Conservation (phyloP, 1,140 invertebrate genomes). For the Sycobia sp. region DNA sequence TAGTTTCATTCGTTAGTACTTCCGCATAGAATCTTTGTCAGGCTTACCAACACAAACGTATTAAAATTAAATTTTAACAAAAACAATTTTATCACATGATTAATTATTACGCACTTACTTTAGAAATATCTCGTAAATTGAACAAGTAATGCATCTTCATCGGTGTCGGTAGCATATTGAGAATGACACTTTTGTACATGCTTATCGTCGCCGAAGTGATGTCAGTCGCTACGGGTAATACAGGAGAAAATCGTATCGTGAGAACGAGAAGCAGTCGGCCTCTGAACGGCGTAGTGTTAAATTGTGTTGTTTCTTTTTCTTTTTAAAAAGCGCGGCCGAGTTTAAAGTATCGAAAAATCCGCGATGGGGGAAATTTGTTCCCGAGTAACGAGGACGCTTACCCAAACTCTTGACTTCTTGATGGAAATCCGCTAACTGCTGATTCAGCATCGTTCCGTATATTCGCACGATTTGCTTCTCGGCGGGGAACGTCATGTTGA, state of each 20-base stretch:
- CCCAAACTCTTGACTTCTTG: slow-evolving; percentile 77
- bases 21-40: no score
- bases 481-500: slow-evolving; percentile 82
- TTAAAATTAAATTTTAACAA: no score
- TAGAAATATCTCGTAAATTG: slow-evolving; percentile 85
- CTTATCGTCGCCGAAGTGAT: slow-evolving; percentile 74
- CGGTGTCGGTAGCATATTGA: slow-evolving; percentile 81
- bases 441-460: slow-evolving; percentile 80
- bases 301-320: no score
- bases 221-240: slow-evolving; percentile 58
- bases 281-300: no score
- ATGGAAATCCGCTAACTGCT: slow-evolving; percentile 78
- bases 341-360: slow-evolving; percentile 14
- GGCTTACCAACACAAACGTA: no score
- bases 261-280: no score
- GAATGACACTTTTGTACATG: slow-evolving; percentile 73
- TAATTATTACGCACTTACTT: slow-evolving; percentile 62
- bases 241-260: no score
- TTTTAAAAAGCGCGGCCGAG: no score
- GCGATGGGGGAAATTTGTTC: neutral
- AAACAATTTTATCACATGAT: no score
- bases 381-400: slow-evolving; percentile 40
- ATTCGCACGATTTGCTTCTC: slow-evolving; percentile 79
- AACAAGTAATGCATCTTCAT: slow-evolving; percentile 89
- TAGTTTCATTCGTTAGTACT: no score